phyloP scores from a whole-genome alignment of 2,888 invertebrate species.

The Drosophila demipolita region DNA sequence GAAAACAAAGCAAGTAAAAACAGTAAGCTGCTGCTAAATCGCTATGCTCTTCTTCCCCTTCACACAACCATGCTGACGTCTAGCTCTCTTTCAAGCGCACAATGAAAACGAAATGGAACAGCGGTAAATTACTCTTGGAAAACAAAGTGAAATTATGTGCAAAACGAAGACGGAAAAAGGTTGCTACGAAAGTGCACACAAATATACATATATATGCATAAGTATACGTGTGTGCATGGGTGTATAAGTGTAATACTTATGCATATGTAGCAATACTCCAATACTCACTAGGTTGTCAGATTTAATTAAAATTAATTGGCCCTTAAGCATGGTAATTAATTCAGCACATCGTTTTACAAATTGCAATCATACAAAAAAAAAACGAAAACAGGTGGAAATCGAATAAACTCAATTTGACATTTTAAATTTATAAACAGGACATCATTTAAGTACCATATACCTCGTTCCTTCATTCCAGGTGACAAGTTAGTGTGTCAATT shows the following conservation, averaged over 20 bases:
- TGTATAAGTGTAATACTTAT: conserved; percentile 1
- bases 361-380: background rate
- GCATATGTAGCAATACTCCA: background rate
- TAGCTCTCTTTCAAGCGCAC: conserved; percentile 27
- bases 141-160: conserved; percentile 44
- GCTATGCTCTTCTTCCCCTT: background rate
- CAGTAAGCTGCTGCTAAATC: conserved; percentile 19
- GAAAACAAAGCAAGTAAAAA: conserved; percentile 27
- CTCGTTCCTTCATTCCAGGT: background rate
- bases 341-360: conserved; percentile 4
- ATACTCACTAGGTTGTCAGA: background rate
- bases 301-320: conserved; percentile 36
- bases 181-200: conserved; percentile 6
- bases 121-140: conserved; percentile 39
- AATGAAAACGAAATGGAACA: conserved; percentile 53
- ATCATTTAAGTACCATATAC: background rate
- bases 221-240: background rate
- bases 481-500: conserved; percentile 13
- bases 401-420: background rate
- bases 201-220: background rate
- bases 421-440: background rate
- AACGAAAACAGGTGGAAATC: background rate
- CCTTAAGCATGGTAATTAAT: conserved; percentile 26
- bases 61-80: background rate
- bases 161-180: conserved; percentile 26